Evolutionary conservation across 2,113 vertebrate genomes (phyloP).

Genomic region (Mus spicilegus): DNA sequence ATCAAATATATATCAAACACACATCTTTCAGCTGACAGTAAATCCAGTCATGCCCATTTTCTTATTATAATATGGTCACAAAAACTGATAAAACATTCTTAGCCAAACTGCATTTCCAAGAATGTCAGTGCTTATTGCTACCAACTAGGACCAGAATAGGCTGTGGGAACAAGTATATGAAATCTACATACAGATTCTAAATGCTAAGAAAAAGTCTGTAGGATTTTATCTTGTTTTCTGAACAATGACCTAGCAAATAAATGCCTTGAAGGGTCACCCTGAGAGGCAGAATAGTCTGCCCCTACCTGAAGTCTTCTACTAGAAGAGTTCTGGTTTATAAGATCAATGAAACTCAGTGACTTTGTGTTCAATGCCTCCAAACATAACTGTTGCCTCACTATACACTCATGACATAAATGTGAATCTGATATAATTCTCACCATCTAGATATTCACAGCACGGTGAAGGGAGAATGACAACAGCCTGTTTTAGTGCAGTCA

Average conservation of each 20-base stretch:
- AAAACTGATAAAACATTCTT: conserved; percentile 58
- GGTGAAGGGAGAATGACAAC: background rate
- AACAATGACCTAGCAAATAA: background rate
- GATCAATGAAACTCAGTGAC: background rate
- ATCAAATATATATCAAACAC: background rate
- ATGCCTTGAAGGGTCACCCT: background rate
- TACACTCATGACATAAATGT: background rate
- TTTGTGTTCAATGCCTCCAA: background rate
- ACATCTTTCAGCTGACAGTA: conserved; percentile 48
- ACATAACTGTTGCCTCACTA: background rate
- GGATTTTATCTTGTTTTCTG: background rate
- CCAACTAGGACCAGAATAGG: conserved; percentile 60
- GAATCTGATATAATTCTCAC: background rate
- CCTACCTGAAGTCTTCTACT: background rate
- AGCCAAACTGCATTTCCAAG: background rate
- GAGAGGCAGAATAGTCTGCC: background rate
- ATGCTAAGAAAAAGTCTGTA: background rate
- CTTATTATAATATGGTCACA: conserved; percentile 49
- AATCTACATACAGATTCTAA: background rate
- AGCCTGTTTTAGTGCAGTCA: background rate
- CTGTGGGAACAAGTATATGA: background rate
- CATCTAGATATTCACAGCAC: background rate
- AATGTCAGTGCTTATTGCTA: conserved; percentile 59
- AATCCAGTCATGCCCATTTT: conserved; percentile 71
- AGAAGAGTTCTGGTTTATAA: background rate